Base-by-base conservation (phyloP, 2,888 invertebrate genomes). In the Choristoneura rosaceana region DNA sequence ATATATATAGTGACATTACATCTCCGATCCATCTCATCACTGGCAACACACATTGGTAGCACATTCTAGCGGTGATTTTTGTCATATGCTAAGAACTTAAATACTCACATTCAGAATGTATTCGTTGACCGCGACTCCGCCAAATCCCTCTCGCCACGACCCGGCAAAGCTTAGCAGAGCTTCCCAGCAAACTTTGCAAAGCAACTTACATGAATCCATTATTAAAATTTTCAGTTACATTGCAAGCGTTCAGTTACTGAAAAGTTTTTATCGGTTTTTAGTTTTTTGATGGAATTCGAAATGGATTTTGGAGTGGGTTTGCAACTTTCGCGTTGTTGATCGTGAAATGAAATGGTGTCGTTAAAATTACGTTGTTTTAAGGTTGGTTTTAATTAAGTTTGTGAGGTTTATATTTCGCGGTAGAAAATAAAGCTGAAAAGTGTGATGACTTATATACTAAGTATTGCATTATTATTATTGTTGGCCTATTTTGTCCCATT, bases 211-310 rank as follows among this genome's bases (percentile, higher is more conserved):
- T 69, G 63, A 69, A 73, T 73, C 69, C 69, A 69, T 73, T 71
- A 71, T 68, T 73, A 73, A 64, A 64, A 73, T 73, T 64, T 73
- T 60, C 73, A 64, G 68, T 73, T 66, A 41, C 50, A 34, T 50
- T 47, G 59, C 66, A 34, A 59, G 63, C 59, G 64, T 60, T 60
- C 60, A 17, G 50, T 71, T 66, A 34, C 4, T 9, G 41, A 73
- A 47, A 47, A 64, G 63, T 73, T 73, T 52, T 63, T 61, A 65
- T 70, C 50, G 65, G 45, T 45, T 73, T 52, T 52, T 50, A 34
- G 33, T 41, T 64, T 64, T 45, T 33, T 50, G 58, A 17, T 68
- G 45, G 17, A 25, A 70, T 52, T 38, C 55, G 58, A 47, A 67
- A 17, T 41, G 43, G 47, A 62, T 66, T 66, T 50, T 34, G 34